Evolutionary conservation across 2,113 vertebrate species (phyloP).

Genomic region (Paralichthys olivaceus): DNA sequence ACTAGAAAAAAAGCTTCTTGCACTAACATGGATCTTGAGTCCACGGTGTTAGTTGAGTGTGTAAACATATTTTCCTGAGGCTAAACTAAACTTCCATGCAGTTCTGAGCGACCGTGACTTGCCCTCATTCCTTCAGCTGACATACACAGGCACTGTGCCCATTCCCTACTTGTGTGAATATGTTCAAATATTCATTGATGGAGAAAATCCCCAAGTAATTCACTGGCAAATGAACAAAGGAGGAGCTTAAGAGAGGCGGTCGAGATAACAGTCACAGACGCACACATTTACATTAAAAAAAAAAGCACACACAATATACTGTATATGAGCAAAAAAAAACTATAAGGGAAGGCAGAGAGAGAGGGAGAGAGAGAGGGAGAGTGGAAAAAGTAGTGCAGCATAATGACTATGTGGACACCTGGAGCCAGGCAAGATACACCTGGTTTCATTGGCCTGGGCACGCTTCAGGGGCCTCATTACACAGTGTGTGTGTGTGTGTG

Average conservation of each 20-base stretch:
- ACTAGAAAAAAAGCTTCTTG: constrained; percentile 12
- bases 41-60: constrained; percentile 17
- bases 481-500: constrained; percentile 42
- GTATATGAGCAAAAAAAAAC: constrained; percentile 59
- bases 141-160: background rate
- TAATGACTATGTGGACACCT: constrained; percentile 78
- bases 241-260: constrained; percentile 16
- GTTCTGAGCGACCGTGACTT: constrained; percentile 9
- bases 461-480: constrained; percentile 66
- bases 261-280: constrained; percentile 28
- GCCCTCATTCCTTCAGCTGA: background rate
- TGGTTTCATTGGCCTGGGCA: constrained; percentile 73
- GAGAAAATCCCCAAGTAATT: constrained; percentile 32
- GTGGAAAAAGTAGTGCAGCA: constrained; percentile 64
- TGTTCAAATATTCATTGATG: constrained; percentile 13
- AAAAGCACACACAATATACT: constrained; percentile 31
- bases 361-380: constrained; percentile 40
- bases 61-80: constrained; percentile 27
- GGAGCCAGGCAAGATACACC: constrained; percentile 67
- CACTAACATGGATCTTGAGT: constrained; percentile 7
- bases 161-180: constrained; percentile 3
- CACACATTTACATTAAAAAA: constrained; percentile 5
- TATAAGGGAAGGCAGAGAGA: constrained; percentile 35
- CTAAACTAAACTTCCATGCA: constrained; percentile 11
- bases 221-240: constrained; percentile 19